Percentiles rank a stretch among this genome's conserved stretches.
These are phyloP conservation scores for Gambelia wislizenii DNA, from an alignment of 2,797 vertebrate species.

Conservation along the genomic window DNA sequence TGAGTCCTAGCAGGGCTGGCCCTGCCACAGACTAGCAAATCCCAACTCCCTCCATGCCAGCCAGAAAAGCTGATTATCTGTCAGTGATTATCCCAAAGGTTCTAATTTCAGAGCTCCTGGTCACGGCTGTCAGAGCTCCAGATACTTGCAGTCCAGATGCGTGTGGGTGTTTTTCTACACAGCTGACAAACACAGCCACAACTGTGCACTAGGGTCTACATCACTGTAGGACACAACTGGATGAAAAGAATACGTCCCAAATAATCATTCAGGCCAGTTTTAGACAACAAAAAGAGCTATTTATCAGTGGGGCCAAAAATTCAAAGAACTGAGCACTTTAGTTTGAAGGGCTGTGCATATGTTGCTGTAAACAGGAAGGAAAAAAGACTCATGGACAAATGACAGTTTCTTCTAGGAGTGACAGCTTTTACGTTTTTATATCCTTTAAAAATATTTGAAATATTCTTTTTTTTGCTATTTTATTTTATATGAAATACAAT, in stretches of 20 bases:
- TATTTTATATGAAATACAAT: neutral
- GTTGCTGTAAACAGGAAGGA: neutral
- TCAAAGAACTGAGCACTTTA: too few species aligned
- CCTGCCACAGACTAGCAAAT: too few species aligned
- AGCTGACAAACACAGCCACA: neutral
- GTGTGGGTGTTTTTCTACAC: neutral
- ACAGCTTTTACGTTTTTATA: neutral
- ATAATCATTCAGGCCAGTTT: neutral
- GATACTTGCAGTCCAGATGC: neutral
- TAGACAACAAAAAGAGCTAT: neutral
- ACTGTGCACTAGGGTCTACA: neutral
- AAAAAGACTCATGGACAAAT: neutral
- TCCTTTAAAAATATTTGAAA: neutral
- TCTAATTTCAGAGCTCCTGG: neutral
- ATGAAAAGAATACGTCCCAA: neutral
- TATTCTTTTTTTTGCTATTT: neutral
- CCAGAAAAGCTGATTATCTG: neutral
- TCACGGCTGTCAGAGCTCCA: neutral
- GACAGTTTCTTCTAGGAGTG: neutral
- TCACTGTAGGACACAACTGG: neutral
- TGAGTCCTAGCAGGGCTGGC: too few species aligned
- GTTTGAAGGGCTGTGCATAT: neutral
- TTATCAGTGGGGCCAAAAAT: too few species aligned
- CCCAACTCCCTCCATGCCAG: neutral
- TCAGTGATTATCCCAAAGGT: neutral